Conservation (phyloP, 2,888 invertebrate species). For the Drosophila formosana region DNA sequence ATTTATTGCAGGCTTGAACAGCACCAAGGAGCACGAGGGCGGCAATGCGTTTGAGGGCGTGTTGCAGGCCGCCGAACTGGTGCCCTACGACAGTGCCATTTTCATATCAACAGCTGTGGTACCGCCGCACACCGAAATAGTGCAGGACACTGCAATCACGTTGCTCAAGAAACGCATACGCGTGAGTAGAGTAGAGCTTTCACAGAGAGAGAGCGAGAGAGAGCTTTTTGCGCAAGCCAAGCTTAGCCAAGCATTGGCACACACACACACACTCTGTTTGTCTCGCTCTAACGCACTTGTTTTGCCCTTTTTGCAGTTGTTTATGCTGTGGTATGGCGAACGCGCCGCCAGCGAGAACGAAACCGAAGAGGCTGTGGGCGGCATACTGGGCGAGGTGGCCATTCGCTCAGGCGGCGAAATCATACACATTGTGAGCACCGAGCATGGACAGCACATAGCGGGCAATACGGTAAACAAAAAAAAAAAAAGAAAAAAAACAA, state of each 20-base stretch:
- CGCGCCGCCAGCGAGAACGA: constrained; percentile 84
- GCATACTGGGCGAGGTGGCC: constrained; percentile 85
- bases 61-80: constrained; percentile 87
- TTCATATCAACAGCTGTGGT: constrained; percentile 87
- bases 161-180: constrained; percentile 85
- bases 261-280: background rate
- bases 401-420: constrained; percentile 85
- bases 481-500: constrained; percentile 6
- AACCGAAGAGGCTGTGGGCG: constrained; percentile 84
- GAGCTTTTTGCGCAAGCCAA: background rate
- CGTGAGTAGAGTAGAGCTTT: constrained; percentile 72
- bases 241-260: background rate
- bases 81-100: constrained; percentile 88
- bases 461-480: constrained; percentile 82
- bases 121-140: constrained; percentile 86
- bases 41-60: constrained; percentile 88
- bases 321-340: constrained; percentile 86
- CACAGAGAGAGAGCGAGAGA: background rate
- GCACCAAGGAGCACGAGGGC: constrained; percentile 83
- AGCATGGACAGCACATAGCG: constrained; percentile 82
- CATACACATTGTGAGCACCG: constrained; percentile 84
- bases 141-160: constrained; percentile 85
- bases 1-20: constrained; percentile 84
- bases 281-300: constrained; percentile 5
- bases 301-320: constrained; percentile 81